Conservation (phyloP, 2,888 invertebrate species). For the Mesochorus sp. region DNA sequence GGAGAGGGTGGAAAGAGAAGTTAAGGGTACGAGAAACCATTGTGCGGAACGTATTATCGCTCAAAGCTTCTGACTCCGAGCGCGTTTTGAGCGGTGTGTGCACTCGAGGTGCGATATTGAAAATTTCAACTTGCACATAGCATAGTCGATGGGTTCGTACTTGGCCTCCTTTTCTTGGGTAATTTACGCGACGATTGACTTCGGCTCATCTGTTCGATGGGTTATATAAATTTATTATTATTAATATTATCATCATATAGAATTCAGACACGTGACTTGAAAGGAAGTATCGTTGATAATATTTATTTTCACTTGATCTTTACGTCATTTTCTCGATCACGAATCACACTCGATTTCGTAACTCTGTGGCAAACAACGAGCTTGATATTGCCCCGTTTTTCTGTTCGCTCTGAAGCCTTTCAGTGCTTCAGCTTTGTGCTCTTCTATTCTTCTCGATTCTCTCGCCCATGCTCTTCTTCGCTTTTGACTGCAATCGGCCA, state of each 20-base stretch:
- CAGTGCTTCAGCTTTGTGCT: conserved; percentile 8
- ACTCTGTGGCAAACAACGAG: conserved; percentile 28
- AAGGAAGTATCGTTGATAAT: neutral
- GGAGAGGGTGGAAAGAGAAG: too few relatives aligned
- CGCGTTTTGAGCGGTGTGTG: neutral
- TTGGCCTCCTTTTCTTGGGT: neutral
- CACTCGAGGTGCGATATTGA: neutral
- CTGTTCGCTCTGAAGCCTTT: neutral
- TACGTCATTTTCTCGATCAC: conserved; percentile 19
- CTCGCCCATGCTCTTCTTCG: neutral
- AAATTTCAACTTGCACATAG: neutral
- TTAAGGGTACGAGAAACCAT: conserved; percentile 37
- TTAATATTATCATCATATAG: too few relatives aligned
- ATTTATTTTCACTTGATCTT: conserved; percentile 5
- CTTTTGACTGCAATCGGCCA: neutral
- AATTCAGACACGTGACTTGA: neutral
- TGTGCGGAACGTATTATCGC: conserved; percentile 26
- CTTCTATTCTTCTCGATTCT: conserved; percentile 7
- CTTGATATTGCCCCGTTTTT: conserved; percentile 29
- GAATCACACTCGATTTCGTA: conserved; percentile 39
- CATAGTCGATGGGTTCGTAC: neutral
- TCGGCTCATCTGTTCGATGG: neutral
- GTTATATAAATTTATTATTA: conserved; percentile 1
- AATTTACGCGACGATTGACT: neutral
- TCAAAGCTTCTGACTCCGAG: conserved; percentile 10